phyloP scores from a whole-genome alignment of 30 jellyfish, hydroid and myxozoan genomes.

The Cassiopea andromeda region DNA sequence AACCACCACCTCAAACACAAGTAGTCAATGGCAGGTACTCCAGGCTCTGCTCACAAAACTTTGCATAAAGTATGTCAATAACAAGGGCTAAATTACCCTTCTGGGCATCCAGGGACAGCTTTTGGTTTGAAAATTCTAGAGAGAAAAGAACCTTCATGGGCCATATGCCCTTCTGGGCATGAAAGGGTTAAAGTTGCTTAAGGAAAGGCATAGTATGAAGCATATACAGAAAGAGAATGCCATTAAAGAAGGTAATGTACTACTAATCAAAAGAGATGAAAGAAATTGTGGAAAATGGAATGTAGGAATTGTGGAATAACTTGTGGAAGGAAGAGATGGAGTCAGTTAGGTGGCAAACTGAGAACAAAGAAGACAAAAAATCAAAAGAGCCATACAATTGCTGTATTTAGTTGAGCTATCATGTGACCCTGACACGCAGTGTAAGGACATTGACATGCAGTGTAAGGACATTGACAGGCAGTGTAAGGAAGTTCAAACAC shows the following conservation, averaged over 20 bases:
- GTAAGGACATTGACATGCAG: background rate
- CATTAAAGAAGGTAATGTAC: constrained; percentile 63
- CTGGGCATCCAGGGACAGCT: constrained; percentile 16
- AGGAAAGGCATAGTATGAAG: constrained; percentile 69
- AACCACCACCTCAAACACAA: background rate
- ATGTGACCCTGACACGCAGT: constrained; percentile 26
- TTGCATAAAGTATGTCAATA: background rate
- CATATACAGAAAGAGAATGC: constrained; percentile 14
- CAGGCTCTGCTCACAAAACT: constrained; percentile 5
- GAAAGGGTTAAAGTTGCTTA: constrained; percentile 17
- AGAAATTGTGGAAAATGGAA: constrained; percentile 68
- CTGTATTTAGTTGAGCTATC: constrained; percentile 63
- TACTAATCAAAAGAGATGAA: constrained; percentile 64
- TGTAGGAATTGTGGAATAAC: constrained; percentile 39
- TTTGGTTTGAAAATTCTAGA: background rate
- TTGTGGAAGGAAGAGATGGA: constrained; percentile 67
- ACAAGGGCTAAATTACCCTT: background rate
- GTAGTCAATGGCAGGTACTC: constrained; percentile 4
- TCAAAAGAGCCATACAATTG: constrained; percentile 70
- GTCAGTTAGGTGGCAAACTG: constrained; percentile 59
- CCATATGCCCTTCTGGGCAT: constrained; percentile 21
- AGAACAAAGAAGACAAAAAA: constrained; percentile 45
- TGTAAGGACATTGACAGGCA: too few species aligned
- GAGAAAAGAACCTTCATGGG: constrained; percentile 10
- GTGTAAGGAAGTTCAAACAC: too few species aligned